Evolutionary conservation across 1,140 invertebrate species (phyloP).

Genomic region (Solenopsis invicta): DNA sequence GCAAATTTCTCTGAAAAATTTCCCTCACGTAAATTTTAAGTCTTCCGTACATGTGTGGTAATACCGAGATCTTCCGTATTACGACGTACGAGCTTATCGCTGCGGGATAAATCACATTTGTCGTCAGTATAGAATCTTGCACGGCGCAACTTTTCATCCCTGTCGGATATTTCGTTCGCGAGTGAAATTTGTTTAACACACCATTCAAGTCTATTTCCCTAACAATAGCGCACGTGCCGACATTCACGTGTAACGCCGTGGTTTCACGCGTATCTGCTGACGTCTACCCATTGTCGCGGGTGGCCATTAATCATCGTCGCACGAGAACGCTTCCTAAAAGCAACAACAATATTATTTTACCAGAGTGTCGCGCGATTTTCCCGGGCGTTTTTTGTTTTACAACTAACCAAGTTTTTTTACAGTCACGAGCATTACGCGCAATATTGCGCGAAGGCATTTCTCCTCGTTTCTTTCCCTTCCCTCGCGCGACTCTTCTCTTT

Average conservation of each 20-base stretch:
- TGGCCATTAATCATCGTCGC: constrained; percentile 70
- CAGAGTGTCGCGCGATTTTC: constrained; percentile 55
- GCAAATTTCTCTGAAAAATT: not conserved
- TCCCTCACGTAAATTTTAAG: not conserved
- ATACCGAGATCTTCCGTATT: constrained; percentile 35
- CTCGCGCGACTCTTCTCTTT: constrained; percentile 31
- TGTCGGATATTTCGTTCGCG: constrained; percentile 42
- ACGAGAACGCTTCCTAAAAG: constrained; percentile 70
- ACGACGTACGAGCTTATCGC: constrained; percentile 50
- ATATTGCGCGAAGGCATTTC: constrained; percentile 62
- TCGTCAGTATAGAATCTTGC: constrained; percentile 40
- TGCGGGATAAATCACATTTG: constrained; percentile 52
- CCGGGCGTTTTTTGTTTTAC: constrained; percentile 21
- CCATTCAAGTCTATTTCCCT: constrained; percentile 65
- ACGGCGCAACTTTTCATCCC: constrained; percentile 59
- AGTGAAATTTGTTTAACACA: constrained; percentile 63
- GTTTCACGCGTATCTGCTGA: constrained; percentile 68
- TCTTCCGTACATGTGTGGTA: not conserved
- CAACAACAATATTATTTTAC: constrained; percentile 74
- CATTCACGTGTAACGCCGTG: constrained; percentile 61
- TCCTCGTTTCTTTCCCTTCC: not conserved
- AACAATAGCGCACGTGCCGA: constrained; percentile 60
- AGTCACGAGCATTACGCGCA: constrained; percentile 59
- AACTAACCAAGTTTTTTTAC: constrained; percentile 62
- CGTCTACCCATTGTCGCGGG: constrained; percentile 68